Percentiles rank a stretch among this genome's conserved stretches.
phyloP scores from a whole-genome alignment of 1,140 invertebrate genomes.

The Drosophila mojavensis region DNA sequence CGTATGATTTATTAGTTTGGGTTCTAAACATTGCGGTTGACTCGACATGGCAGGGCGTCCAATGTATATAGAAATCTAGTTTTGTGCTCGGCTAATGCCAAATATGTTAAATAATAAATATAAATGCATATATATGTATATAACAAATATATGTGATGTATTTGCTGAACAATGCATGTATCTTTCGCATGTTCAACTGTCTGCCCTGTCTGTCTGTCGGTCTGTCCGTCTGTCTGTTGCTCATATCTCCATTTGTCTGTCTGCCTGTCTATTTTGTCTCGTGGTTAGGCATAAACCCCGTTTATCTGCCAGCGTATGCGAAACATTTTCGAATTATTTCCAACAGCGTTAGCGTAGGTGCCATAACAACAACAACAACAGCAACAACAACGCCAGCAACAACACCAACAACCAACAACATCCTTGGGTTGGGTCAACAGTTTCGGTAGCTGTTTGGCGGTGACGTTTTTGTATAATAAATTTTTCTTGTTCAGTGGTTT shows the following conservation, averaged over 20 bases:
- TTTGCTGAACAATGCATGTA: conserved; percentile 45
- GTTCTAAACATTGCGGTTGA: conserved; percentile 68
- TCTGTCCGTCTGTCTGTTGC: too few species aligned
- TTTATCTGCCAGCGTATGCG: conserved; percentile 60
- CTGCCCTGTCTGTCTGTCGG: background rate
- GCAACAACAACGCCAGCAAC: conserved; percentile 42
- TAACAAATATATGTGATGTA: conserved; percentile 65
- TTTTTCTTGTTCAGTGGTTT: conserved; percentile 83
- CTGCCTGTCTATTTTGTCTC: conserved; percentile 35
- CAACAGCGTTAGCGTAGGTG: conserved; percentile 35
- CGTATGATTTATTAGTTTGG: conserved; percentile 68
- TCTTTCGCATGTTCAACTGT: conserved; percentile 47
- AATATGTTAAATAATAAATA: conserved; percentile 76
- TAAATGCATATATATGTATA: background rate
- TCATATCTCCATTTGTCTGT: background rate
- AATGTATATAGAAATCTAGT: conserved; percentile 1
- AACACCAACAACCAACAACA: conserved; percentile 20
- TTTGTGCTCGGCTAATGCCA: conserved; percentile 45
- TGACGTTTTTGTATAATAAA: conserved; percentile 83
- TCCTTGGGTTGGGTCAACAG: conserved; percentile 65
- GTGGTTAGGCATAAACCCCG: conserved; percentile 69
- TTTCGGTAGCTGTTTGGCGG: conserved; percentile 79
- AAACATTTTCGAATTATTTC: conserved; percentile 20
- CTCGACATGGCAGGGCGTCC: conserved; percentile 15
- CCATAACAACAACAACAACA: conserved; percentile 37